Percentiles rank a stretch among this genome's conserved stretches.
Conservation (phyloP, 2,888 invertebrate genomes). For the Bugulina stolonifera region DNA sequence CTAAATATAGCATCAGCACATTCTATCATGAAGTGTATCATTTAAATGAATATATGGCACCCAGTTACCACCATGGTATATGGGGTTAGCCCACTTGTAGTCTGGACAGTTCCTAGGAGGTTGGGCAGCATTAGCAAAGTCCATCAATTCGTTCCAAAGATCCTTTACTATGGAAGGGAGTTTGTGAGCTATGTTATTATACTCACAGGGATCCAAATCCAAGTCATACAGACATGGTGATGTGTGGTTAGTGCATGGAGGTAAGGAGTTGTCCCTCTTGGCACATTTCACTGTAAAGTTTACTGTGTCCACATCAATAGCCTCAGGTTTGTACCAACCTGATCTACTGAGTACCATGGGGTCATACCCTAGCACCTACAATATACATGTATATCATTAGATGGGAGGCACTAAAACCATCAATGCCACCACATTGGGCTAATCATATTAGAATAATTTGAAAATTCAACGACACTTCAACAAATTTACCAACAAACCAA, state of each 20-base stretch:
- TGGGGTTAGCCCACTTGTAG: not conserved
- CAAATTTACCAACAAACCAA: no score
- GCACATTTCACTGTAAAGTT: constrained; percentile 18
- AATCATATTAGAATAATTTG: no score
- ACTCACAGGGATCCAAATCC: constrained; percentile 76
- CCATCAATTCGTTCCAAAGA: constrained; percentile 25
- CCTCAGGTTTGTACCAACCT: not conserved
- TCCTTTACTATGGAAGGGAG: not conserved
- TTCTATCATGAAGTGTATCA: not conserved
- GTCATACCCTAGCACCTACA: not conserved
- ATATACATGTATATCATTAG: no score
- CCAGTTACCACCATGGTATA: constrained; percentile 2
- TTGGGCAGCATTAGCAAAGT: constrained; percentile 56
- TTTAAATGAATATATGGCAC: constrained; percentile 5
- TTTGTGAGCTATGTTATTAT: constrained; percentile 58
- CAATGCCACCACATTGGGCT: no score
- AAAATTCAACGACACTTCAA: no score
- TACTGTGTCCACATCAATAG: not conserved
- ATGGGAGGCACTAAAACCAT: no score
- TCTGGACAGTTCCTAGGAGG: not conserved
- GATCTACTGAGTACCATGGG: not conserved
- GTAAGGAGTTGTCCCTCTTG: not conserved
- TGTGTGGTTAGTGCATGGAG: not conserved
- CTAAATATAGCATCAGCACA: no score
- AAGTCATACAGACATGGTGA: constrained; percentile 76